Base-by-base conservation (phyloP, 2,113 vertebrate genomes). In the Cromileptes altivelis region DNA sequence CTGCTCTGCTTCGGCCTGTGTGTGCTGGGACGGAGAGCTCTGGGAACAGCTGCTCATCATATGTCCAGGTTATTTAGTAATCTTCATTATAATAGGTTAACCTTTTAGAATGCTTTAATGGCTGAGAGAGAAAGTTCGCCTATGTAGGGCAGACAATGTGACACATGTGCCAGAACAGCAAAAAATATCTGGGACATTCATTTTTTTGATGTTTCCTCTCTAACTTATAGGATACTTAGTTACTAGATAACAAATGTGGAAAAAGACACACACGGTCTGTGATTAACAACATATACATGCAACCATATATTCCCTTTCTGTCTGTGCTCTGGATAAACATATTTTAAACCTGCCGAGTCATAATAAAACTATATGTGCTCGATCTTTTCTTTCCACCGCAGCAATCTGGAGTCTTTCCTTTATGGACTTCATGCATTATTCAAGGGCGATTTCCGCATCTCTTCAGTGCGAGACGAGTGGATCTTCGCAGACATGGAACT, bases 401-500 rank as follows among this genome's bases (percentile, higher is more conserved):
- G 98, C 94, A 99, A 99, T 82, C 94, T 99, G 93, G 98, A 99
- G 93, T 99, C 98, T 6, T 99, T 99, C 93, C 94, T 99, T 73
- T 99, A 99, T 37, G 98, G 98, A 58, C 95, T 99, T 12, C 98
- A 99, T 88, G 98, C 98, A 67, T 94, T 99, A 9, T 99, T 99
- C 91, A 99, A 99, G 89, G 98, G 98, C 85, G 98, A 99, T 90
- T 99, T 99, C 89, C 98, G 98, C 82, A 99, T 99, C 90, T 99
- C 98, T 42, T 99, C 98, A 8, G 96, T 98, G 63, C 94, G 98
- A 86, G 98, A 99, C 9, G 98, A 99, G 89, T 99, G 98, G 98
- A 98, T 99, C 91, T 99, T 99, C 85, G 97, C 98, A 21, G 98
- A 99, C 91, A 99, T 99, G 98, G 98, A 99, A 82, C 93, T 99